These are phyloP conservation scores for Poeciliopsis presidionis DNA, from an alignment of 2,797 vertebrate genomes.

Conservation along the genomic window DNA sequence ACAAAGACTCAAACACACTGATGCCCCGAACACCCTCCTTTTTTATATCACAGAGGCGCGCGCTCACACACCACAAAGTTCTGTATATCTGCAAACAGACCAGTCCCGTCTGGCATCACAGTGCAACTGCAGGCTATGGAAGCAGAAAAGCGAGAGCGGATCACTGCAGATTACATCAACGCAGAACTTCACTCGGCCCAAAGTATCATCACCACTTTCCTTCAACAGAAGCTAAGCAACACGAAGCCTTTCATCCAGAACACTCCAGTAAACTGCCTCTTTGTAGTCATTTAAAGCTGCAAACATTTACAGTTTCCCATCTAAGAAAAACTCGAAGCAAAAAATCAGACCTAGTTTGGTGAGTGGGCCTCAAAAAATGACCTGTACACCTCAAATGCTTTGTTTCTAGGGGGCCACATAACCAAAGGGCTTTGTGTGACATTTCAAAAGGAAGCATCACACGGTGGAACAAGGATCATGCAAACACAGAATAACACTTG, in stretches of 20 bases:
- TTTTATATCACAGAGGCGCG: conserved; percentile 64
- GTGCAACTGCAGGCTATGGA: conserved; percentile 78
- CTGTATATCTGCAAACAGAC: conserved; percentile 72
- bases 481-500: conserved; percentile 70
- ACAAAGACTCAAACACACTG: conserved; percentile 70
- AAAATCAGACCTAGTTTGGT: conserved; percentile 33
- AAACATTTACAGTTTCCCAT: neutral
- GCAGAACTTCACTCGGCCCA: conserved; percentile 67
- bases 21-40: conserved; percentile 55
- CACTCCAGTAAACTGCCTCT: conserved; percentile 1
- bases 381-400: conserved; percentile 57
- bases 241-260: conserved; percentile 35
- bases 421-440: conserved; percentile 72
- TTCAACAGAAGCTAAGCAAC: conserved; percentile 44
- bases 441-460: conserved; percentile 77
- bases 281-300: neutral
- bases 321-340: conserved; percentile 17
- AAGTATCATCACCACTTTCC: conserved; percentile 61
- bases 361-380: conserved; percentile 38
- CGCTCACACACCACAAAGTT: conserved; percentile 54
- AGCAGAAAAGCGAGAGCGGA: conserved; percentile 71
- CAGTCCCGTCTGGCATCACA: conserved; percentile 74
- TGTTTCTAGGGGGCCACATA: conserved; percentile 63
- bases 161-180: conserved; percentile 77
- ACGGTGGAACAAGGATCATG: conserved; percentile 65